Conservation (phyloP, 2,113 vertebrate genomes). For the Misgurnus mizolepis region DNA sequence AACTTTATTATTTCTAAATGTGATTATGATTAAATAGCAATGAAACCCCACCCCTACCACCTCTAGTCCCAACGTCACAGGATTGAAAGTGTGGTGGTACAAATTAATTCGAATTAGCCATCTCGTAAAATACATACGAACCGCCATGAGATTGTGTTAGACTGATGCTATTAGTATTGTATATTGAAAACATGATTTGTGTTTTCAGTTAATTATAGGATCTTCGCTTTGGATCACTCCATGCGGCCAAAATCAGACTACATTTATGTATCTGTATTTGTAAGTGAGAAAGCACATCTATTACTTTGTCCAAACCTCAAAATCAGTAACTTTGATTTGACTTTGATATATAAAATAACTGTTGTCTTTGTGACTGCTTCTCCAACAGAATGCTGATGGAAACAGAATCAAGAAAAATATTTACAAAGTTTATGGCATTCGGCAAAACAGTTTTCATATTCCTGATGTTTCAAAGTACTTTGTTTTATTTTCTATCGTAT, state of each 20-base stretch:
- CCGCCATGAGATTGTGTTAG: too few species aligned
- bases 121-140: too few species aligned
- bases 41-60: too few species aligned
- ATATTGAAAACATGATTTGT: not conserved
- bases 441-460: slow-evolving; percentile 62
- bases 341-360: not conserved
- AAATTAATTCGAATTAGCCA: too few species aligned
- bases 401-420: slow-evolving; percentile 60
- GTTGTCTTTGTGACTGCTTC: not conserved
- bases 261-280: slow-evolving; percentile 58
- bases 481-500: not conserved
- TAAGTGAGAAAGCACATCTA: slow-evolving; percentile 55
- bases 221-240: slow-evolving; percentile 73
- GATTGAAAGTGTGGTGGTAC: too few species aligned
- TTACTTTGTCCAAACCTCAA: not conserved
- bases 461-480: slow-evolving; percentile 77
- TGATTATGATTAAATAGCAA: too few species aligned
- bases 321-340: not conserved
- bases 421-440: slow-evolving; percentile 54
- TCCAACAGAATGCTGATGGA: slow-evolving; percentile 76
- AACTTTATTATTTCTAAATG: too few species aligned
- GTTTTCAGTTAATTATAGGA: slow-evolving; percentile 69
- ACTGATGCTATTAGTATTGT: not conserved
- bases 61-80: too few species aligned
- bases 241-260: slow-evolving; percentile 57